A percentile compares a stretch with the other conserved stretches of the same genome.
Evolutionary conservation across 2,888 invertebrate species (phyloP).

Genomic region (Helleia helle): DNA sequence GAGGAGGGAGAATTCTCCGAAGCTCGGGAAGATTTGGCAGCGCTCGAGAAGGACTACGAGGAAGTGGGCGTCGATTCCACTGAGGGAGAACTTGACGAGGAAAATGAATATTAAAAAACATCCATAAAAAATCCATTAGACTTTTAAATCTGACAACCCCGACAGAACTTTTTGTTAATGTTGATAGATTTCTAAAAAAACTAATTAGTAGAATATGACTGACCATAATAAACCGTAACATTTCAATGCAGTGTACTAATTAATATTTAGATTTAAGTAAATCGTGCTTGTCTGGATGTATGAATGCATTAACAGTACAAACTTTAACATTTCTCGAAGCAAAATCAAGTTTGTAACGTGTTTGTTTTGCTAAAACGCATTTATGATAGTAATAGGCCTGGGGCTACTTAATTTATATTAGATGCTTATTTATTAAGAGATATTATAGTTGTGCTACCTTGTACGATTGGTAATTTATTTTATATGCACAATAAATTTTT

Average conservation of each 20-base stretch:
- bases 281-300: slow-evolving; percentile 27
- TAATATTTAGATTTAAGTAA: slow-evolving; percentile 27
- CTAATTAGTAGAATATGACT: slow-evolving; percentile 1
- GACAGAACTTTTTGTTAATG: too few species aligned
- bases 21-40: slow-evolving; percentile 89
- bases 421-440: slow-evolving; percentile 19
- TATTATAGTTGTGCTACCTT: slow-evolving; percentile 15
- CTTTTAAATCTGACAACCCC: background rate
- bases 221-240: background rate
- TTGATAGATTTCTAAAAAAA: background rate
- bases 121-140: background rate
- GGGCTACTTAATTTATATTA: slow-evolving; percentile 15
- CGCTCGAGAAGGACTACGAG: slow-evolving; percentile 86
- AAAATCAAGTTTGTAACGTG: slow-evolving; percentile 30
- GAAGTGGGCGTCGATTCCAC: slow-evolving; percentile 85
- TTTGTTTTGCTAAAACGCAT: slow-evolving; percentile 34
- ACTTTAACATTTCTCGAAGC: slow-evolving; percentile 33
- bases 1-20: slow-evolving; percentile 91
- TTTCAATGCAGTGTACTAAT: slow-evolving; percentile 15
- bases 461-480: slow-evolving; percentile 17
- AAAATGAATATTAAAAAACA: slow-evolving; percentile 76
- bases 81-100: slow-evolving; percentile 79
- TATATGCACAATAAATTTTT: slow-evolving; percentile 20
- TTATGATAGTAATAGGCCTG: background rate
- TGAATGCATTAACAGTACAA: slow-evolving; percentile 36